These are phyloP conservation scores for Platycheirus albimanus DNA, from an alignment of 2,888 invertebrate genomes.

Conservation along the genomic window DNA sequence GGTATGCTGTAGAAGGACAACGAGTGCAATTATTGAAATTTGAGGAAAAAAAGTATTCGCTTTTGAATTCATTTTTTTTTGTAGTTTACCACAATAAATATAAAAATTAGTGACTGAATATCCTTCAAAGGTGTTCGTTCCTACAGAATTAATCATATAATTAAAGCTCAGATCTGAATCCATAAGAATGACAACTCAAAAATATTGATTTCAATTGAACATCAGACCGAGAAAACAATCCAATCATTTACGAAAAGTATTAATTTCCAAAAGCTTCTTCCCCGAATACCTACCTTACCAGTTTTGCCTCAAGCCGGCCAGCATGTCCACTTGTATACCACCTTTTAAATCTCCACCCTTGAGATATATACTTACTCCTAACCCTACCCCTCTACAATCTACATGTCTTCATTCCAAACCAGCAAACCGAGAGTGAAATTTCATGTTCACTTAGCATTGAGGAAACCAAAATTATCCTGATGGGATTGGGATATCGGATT, in stretches of 20 bases:
- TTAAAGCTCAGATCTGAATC: no score
- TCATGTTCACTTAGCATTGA: conserved; percentile 29
- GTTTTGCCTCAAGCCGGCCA: no score
- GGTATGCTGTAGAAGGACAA: conserved; percentile 28
- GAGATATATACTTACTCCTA: no score
- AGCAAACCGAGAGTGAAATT: conserved; percentile 17
- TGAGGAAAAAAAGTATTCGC: conserved; percentile 54
- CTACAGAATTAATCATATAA: no score
- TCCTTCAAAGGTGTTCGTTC: no score
- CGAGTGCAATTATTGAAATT: conserved; percentile 60
- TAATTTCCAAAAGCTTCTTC: not conserved
- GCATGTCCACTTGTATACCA: no score
- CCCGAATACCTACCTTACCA: no score
- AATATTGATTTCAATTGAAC: conserved; percentile 25
- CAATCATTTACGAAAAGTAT: not conserved
- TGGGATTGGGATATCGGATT: not conserved
- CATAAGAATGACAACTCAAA: not conserved
- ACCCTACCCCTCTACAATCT: no score
- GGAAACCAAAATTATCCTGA: conserved; percentile 23
- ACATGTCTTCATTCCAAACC: no score
- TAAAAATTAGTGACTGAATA: no score
- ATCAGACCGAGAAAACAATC: not conserved
- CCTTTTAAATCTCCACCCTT: no score
- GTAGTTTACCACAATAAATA: no score
- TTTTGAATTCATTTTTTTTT: not conserved